phyloP scores from a whole-genome alignment of 2,888 invertebrate genomes.

The Drosophila phalerata region DNA sequence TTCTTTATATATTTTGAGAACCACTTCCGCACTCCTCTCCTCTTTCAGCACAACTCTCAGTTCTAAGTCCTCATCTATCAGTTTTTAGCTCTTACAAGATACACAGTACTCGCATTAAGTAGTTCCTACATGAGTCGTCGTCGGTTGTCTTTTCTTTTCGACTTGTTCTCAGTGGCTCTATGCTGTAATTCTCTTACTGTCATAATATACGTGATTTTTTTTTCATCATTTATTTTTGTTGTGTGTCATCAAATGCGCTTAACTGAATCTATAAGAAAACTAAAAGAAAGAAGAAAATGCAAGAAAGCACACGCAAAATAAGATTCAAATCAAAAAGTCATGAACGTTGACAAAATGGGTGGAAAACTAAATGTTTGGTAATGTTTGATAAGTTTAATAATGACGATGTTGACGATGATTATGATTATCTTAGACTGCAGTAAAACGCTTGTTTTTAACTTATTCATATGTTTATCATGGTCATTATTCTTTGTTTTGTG shows the following conservation, averaged over 20 bases:
- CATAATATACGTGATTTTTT: conserved; percentile 47
- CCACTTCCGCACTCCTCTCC: conserved; percentile 26
- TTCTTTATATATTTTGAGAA: conserved; percentile 42
- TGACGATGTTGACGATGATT: conserved; percentile 7
- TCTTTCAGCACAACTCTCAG: background rate
- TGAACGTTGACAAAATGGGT: conserved; percentile 22
- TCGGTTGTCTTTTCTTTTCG: conserved; percentile 19
- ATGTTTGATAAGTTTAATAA: conserved; percentile 24
- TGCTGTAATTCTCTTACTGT: conserved; percentile 48
- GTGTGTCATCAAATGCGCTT: conserved; percentile 59
- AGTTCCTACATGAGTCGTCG: conserved; percentile 31
- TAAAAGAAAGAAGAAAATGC: conserved; percentile 31
- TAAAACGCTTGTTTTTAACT: conserved; percentile 4
- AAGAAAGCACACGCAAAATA: conserved; percentile 18
- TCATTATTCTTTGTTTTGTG: conserved; percentile 14
- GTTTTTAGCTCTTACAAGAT: conserved; percentile 11
- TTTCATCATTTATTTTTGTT: conserved; percentile 30
- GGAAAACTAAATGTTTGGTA: conserved; percentile 24
- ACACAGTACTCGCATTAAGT: conserved; percentile 25
- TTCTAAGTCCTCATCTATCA: conserved; percentile 3
- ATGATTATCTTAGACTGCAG: background rate
- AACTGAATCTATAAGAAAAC: conserved; percentile 46
- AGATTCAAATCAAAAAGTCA: conserved; percentile 36
- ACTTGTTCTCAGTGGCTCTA: conserved; percentile 27
- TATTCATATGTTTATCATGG: conserved; percentile 20